phyloP scores from a whole-genome alignment of 2,888 invertebrate species.

The Acrobasis consociella region DNA sequence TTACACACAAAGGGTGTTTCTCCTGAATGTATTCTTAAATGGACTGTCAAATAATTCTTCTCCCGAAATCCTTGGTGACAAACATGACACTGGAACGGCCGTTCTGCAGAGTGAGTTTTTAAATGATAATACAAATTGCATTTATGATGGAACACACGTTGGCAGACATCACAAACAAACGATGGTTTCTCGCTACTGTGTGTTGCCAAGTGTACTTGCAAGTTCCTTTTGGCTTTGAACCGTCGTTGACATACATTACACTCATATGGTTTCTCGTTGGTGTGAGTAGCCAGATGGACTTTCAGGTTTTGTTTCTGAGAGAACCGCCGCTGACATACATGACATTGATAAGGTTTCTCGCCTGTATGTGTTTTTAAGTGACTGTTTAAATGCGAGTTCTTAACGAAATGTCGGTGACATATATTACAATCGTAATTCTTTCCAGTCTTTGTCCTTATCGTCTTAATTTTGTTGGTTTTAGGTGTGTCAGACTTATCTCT shows the following conservation, averaged over 20 bases:
- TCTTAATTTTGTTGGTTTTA: background rate
- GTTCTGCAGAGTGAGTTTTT: slow-evolving; percentile 4
- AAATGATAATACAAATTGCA: slow-evolving; percentile 7
- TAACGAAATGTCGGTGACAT: background rate
- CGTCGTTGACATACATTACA: slow-evolving; percentile 2
- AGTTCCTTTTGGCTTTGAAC: slow-evolving; percentile 2
- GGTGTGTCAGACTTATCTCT: background rate
- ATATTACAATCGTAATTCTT: slow-evolving; percentile 4
- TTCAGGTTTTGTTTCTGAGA: slow-evolving; percentile 2
- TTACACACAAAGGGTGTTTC: slow-evolving; percentile 4
- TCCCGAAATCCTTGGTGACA: slow-evolving; percentile 5
- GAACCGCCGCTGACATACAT: slow-evolving; percentile 1
- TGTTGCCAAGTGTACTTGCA: background rate
- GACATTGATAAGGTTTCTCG: slow-evolving; percentile 9
- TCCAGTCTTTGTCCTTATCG: background rate
- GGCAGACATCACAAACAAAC: slow-evolving; percentile 2
- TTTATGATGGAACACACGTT: slow-evolving; percentile 7
- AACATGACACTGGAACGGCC: slow-evolving; percentile 1
- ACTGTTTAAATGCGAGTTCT: slow-evolving; percentile 6
- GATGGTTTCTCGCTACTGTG: background rate
- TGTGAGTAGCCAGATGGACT: slow-evolving; percentile 1
- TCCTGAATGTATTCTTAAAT: slow-evolving; percentile 10
- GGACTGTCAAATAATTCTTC: slow-evolving; percentile 2
- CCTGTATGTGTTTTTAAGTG: slow-evolving; percentile 1
- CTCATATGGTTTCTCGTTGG: background rate